Evolutionary conservation across 2,888 invertebrate genomes (phyloP), one percentile per base, ranked within the genome.

Genomic region (Diarsia dahlii): DNA sequence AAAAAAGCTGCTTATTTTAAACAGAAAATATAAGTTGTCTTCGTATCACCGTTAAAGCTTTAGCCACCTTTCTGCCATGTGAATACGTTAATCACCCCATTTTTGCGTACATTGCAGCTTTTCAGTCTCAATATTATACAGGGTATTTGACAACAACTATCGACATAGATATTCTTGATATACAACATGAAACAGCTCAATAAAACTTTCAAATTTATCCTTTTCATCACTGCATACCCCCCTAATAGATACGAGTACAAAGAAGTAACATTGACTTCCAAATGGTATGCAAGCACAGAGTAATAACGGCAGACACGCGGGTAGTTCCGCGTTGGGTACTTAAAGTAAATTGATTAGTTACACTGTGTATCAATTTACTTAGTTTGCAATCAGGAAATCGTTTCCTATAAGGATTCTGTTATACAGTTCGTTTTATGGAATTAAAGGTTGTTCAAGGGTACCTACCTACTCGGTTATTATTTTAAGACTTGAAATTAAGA

Each of bases 261-360:
- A 78, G 63, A 76, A 71, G 45, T 74, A 69, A 73, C 39, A 62
- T 45, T 62, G 45, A 52, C 46, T 62, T 74, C 64, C 76, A 72
- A 77, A 80, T 79, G 64, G 56, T 73, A 69, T 71, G 71, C 78
- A 75, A 62, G 60, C 78, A 78, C 64, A 71, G 74, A 76, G 60
- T 58, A 84, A 75, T 78, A 72, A 66, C 56, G 39, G 8, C 67
- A 82, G 68, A 82, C 68, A 71, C 64, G 69, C 54, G 65, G 64
- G 70, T 50, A 54, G 78, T 86, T 87, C 83, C 82, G 82, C 68
- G 70, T 84, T 73, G 52, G 62, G 66, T 74, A 65, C 71, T 68
- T 76, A 75, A 82, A 74, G 70, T 72, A 74, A 78, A 87, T 87
- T 87, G 84, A 86, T 87, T 86, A 62, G 84, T 23, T 79, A 79